Base-by-base conservation (phyloP, 2,888 invertebrate genomes). In the Chouioia cunea region DNA sequence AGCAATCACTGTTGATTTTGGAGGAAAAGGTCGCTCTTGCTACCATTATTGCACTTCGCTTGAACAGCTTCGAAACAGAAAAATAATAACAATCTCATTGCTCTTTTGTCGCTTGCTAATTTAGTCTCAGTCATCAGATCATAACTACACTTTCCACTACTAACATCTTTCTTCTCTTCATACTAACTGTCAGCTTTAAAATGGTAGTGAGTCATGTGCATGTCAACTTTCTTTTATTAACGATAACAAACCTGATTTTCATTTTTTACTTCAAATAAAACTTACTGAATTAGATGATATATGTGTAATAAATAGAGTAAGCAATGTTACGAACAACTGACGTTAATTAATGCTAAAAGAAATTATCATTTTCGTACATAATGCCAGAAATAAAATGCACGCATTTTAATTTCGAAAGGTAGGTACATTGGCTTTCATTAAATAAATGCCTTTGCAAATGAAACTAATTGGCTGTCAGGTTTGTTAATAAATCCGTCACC, bases 391-490 rank as follows among this genome's bases (percentile, higher is more conserved):
- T 27, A 22, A 52, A 54, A 20, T 63, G 66, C 63, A 65, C 66
- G 20, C 64, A 46, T 66, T 58, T 69, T 63, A 2, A 50, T 54
- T 54, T 6, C 18, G 8, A 22, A 65, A 73, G 73, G 73, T 73
- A 73, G 70, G 73, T 73, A 73, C 63, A 67, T 70, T 67, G 22
- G 67, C 67, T 69, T 70, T 68, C 57, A 60, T 54, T 70, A 56
- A 73, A 52, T 57, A 36, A 43, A 43, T 27, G 57, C 56, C 53
- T 70, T 65, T 15, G 43, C 56, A 67, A 66, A 62, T 12, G 53
- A 68, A 70, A 70, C 70, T 73, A 82, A 83, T 83, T 80, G 81
- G 82, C 81, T 82, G 82, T 79, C 78, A 80, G 81, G 79, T 80
- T 81, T 79, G 79, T 80, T 80, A 79, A 81, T 80, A 78, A 69